phyloP scores from a whole-genome alignment of 2,113 vertebrate species.

The Accipiter cooperii region DNA sequence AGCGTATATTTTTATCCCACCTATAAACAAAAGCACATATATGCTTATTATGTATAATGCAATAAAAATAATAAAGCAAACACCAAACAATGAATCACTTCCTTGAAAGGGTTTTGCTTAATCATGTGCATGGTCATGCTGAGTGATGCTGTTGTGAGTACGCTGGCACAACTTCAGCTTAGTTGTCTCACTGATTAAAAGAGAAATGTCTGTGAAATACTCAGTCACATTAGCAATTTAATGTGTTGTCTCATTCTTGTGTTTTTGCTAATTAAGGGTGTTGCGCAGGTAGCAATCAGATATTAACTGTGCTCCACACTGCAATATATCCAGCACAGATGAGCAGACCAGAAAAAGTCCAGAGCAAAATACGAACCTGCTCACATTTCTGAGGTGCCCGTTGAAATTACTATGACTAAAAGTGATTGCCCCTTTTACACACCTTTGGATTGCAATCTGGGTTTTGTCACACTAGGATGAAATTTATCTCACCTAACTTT shows the following conservation, averaged over 20 bases:
- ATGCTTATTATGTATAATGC: background rate
- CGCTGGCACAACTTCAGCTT: background rate
- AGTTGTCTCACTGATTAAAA: background rate
- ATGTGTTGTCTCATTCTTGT: background rate
- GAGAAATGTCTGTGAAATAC: background rate
- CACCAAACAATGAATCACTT: background rate
- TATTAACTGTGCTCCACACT: background rate
- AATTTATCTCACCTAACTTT: background rate
- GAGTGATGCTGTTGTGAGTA: background rate
- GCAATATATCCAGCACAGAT: background rate
- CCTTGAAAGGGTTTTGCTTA: background rate
- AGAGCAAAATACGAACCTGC: background rate
- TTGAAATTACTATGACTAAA: background rate
- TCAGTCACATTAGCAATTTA: background rate
- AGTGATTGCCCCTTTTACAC: background rate
- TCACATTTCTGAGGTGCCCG: background rate
- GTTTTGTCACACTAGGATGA: background rate
- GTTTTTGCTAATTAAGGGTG: background rate
- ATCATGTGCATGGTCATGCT: background rate
- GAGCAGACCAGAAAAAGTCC: background rate
- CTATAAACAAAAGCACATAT: background rate
- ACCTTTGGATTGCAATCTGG: background rate
- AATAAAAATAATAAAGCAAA: constrained; percentile 2
- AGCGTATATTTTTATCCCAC: background rate
- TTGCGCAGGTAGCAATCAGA: background rate